phyloP scores from a whole-genome alignment of 1,140 invertebrate species.

The Drosophila rufa region DNA sequence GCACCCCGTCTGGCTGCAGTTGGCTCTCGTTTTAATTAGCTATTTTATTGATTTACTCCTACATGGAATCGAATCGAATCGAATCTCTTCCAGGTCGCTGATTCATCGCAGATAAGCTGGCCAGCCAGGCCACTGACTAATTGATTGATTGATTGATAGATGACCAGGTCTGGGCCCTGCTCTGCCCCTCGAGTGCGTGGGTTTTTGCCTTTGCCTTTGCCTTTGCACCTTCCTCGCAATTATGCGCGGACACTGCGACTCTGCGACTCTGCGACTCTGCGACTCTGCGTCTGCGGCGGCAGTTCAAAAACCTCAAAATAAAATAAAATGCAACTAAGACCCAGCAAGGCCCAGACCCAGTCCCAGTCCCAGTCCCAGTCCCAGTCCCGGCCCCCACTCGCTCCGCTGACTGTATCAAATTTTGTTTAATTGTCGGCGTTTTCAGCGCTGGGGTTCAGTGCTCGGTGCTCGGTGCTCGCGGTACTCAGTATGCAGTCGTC shows the following conservation, averaged over 20 bases:
- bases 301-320: conserved; percentile 75
- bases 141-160: conserved; percentile 54
- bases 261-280: conserved; percentile 3
- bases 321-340: conserved; percentile 69
- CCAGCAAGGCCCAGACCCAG: conserved; percentile 1
- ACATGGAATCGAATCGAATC: conserved; percentile 22
- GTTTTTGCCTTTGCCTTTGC: not conserved
- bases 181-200: not conserved
- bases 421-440: conserved; percentile 76
- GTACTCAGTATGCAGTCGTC: conserved; percentile 54
- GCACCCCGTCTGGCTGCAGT: conserved; percentile 27
- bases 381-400: not conserved
- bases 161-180: not conserved
- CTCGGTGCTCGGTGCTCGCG: not conserved
- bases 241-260: conserved; percentile 48
- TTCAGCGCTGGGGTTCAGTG: conserved; percentile 8
- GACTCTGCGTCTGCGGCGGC: conserved; percentile 22
- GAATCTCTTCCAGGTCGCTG: conserved; percentile 15
- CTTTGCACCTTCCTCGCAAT: conserved; percentile 12
- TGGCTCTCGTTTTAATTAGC: conserved; percentile 45
- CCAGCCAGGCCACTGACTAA: conserved; percentile 32
- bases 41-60: conserved; percentile 65
- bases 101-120: conserved; percentile 36
- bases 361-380: not conserved
- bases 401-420: conserved; percentile 68